Conservation (phyloP, 2,113 vertebrate genomes). For the Caloenas nicobarica region DNA sequence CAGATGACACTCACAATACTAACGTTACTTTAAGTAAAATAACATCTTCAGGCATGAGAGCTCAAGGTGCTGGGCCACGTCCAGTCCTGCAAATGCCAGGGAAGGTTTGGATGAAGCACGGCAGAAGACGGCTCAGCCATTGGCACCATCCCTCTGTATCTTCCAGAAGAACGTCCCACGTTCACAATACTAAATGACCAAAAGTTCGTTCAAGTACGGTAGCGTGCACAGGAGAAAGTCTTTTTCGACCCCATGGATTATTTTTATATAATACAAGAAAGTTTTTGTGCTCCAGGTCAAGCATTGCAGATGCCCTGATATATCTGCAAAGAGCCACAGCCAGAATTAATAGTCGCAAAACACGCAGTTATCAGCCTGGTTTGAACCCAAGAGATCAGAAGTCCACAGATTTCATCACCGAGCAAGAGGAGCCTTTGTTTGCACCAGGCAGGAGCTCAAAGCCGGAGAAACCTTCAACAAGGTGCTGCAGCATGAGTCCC, state of each 20-base stretch:
- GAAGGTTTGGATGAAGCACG: neutral
- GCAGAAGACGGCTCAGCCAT: neutral
- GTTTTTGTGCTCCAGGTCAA: neutral
- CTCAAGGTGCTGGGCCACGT: neutral
- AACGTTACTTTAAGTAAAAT: neutral
- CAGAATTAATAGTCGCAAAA: neutral
- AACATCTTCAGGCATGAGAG: neutral
- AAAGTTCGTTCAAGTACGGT: accelerated
- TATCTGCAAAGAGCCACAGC: neutral
- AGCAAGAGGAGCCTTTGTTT: neutral
- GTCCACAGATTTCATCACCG: neutral
- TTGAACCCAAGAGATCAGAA: neutral
- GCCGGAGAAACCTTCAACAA: neutral
- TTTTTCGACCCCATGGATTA: accelerated
- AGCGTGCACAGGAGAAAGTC: too few relatives aligned
- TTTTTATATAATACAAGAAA: neutral
- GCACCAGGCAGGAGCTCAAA: accelerated
- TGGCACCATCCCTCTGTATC: neutral
- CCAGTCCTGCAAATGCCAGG: neutral
- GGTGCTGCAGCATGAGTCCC: neutral
- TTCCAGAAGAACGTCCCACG: neutral
- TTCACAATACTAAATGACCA: accelerated
- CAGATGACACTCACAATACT: neutral
- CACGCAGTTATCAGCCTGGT: accelerated
- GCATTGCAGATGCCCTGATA: neutral